phyloP scores from a whole-genome alignment of 2,113 vertebrate species.

The Pterocles orientalis region DNA sequence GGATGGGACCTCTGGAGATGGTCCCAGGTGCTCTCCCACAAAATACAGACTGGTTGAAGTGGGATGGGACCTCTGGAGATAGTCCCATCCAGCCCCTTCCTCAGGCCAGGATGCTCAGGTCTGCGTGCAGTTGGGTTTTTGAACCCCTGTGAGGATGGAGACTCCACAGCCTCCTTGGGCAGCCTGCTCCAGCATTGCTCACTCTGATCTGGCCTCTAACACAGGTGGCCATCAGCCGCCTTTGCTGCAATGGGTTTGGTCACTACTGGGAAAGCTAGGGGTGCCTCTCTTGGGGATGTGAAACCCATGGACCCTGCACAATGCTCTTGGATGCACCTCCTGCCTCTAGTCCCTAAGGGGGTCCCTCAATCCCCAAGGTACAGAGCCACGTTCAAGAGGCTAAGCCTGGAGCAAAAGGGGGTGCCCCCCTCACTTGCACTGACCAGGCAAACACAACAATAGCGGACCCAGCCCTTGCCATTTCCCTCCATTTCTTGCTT shows the following conservation, averaged over 20 bases:
- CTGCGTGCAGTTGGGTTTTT: rapidly evolving
- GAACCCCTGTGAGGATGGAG: not conserved
- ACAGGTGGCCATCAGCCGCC: not conserved
- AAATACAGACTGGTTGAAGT: no score
- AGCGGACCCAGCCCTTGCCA: rapidly evolving
- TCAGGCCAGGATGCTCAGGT: not conserved
- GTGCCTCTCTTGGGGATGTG: not conserved
- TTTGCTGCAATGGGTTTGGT: not conserved
- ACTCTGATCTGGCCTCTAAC: not conserved
- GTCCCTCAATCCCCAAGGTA: not conserved
- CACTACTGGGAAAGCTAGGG: not conserved
- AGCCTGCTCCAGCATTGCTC: not conserved
- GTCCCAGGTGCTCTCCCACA: no score
- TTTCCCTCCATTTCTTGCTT: not conserved
- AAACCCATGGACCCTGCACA: no score
- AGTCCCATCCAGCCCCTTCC: rapidly evolving
- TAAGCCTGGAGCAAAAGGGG: not conserved
- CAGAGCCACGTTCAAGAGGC: not conserved
- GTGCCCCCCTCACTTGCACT: not conserved
- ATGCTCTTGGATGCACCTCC: not conserved
- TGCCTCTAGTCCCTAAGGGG: not conserved
- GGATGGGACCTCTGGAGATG: not conserved
- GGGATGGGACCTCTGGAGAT: no score
- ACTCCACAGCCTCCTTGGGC: not conserved
- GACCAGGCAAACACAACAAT: not conserved